phyloP scores from a whole-genome alignment of 2,113 vertebrate species.

The Barbus barbus region DNA sequence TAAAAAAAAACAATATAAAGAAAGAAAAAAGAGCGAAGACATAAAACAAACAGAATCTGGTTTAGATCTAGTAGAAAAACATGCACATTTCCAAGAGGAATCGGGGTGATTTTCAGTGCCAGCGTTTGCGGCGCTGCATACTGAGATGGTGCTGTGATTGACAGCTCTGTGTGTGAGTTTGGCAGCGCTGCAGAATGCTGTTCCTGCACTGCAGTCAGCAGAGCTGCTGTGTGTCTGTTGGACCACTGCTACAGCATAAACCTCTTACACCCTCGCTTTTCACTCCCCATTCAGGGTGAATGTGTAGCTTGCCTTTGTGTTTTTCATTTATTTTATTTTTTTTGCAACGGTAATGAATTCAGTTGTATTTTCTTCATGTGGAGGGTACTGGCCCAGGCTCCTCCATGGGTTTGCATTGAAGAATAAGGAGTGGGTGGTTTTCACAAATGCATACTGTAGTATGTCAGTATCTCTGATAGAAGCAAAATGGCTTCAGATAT shows the following conservation, averaged over 20 bases:
- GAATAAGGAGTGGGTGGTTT: slow-evolving; percentile 15
- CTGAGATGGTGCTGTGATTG: slow-evolving; percentile 30
- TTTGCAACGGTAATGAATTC: slow-evolving; percentile 4
- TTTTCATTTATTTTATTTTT: slow-evolving; percentile 26
- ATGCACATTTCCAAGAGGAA: slow-evolving; percentile 9
- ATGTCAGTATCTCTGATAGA: background rate
- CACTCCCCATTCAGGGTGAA: background rate
- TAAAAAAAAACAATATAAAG: background rate
- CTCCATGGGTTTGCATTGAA: slow-evolving; percentile 8
- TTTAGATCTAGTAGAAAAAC: background rate
- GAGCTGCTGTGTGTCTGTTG: slow-evolving; percentile 21
- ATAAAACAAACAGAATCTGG: background rate
- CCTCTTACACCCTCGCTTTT: background rate
- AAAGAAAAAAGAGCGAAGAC: background rate
- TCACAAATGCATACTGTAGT: background rate
- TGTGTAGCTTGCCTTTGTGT: background rate
- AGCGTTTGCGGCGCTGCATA: background rate
- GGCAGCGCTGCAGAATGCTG: slow-evolving; percentile 32
- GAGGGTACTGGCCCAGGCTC: background rate
- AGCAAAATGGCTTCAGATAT: background rate
- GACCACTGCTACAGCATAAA: slow-evolving; percentile 22
- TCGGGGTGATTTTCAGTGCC: background rate
- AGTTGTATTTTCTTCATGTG: background rate
- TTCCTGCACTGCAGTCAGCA: slow-evolving; percentile 31
- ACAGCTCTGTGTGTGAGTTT: slow-evolving; percentile 38